Conservation (phyloP, 2,113 vertebrate genomes). For the Gnathonemus longibarbis region DNA sequence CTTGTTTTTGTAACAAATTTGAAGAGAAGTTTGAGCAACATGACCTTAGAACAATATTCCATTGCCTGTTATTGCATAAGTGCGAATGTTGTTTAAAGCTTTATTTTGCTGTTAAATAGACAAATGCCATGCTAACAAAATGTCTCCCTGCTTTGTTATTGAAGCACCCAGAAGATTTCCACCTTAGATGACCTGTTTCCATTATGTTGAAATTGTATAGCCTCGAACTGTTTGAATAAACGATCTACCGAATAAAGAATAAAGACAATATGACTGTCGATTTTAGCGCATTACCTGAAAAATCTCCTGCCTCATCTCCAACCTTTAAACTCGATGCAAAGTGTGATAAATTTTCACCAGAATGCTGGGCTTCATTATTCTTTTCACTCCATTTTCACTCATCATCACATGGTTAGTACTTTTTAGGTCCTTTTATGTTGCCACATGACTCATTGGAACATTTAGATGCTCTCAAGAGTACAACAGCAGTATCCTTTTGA, state of each 20-base stretch:
- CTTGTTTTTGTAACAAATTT: conserved; percentile 15
- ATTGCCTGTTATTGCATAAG: neutral
- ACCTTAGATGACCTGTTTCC: neutral
- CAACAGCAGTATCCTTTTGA: neutral
- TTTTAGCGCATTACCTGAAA: neutral
- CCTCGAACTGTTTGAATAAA: neutral
- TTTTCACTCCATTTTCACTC: neutral
- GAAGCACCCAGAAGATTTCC: neutral
- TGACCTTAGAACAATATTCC: neutral
- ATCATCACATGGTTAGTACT: neutral
- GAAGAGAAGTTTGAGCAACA: neutral
- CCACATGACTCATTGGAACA: neutral
- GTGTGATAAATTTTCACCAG: neutral
- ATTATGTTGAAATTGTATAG: neutral
- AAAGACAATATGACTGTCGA: neutral
- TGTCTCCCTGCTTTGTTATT: neutral
- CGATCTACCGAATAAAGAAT: neutral
- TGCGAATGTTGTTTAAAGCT: neutral
- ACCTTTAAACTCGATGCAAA: too few species aligned
- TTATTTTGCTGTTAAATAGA: conserved; percentile 10
- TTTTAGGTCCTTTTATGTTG: neutral
- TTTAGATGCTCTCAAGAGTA: neutral
- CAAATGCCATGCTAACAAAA: neutral
- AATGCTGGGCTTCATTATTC: neutral
- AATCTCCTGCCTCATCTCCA: neutral